Evolutionary conservation across 2,797 vertebrate genomes (phyloP).

Genomic region (Orestias chungarensis): DNA sequence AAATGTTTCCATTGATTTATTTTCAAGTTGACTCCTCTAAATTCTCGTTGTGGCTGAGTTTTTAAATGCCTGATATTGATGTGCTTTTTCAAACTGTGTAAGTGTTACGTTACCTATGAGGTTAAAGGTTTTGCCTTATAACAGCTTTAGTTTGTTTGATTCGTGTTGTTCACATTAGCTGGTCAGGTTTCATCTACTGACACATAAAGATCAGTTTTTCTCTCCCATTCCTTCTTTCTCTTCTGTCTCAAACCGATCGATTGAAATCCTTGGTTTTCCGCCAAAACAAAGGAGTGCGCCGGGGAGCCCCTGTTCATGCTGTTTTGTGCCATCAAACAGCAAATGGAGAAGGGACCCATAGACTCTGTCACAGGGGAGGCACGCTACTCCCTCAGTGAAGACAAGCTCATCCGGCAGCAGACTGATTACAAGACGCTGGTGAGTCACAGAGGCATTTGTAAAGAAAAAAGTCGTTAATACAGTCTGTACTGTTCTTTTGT

Average conservation of each 20-base stretch:
- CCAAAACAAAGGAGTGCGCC: slow-evolving; percentile 86
- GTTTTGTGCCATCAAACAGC: slow-evolving; percentile 96
- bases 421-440: slow-evolving; percentile 98
- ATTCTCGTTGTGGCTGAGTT: slow-evolving; percentile 16
- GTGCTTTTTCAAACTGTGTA: slow-evolving; percentile 23
- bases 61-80: slow-evolving; percentile 35
- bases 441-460: slow-evolving; percentile 67
- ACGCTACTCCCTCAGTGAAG: slow-evolving; percentile 96
- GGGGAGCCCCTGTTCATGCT: slow-evolving; percentile 97
- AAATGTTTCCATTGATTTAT: slow-evolving; percentile 41
- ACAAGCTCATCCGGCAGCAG: slow-evolving; percentile 98
- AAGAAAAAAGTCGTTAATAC: slow-evolving; percentile 8
- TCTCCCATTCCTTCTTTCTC: slow-evolving; percentile 16
- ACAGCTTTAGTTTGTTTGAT: slow-evolving; percentile 26
- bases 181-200: slow-evolving; percentile 14
- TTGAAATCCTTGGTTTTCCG: slow-evolving; percentile 42
- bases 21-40: slow-evolving; percentile 26
- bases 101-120: slow-evolving; percentile 15
- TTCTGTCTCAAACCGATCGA: slow-evolving; percentile 36
- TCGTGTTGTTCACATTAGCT: slow-evolving; percentile 24
- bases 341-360: slow-evolving; percentile 97
- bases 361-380: slow-evolving; percentile 97
- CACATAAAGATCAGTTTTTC: slow-evolving; percentile 38
- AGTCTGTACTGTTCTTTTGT: slow-evolving; percentile 25
- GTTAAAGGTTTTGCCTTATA: slow-evolving; percentile 30